These are phyloP conservation scores for Mormyrus lacerda DNA, from an alignment of 2,113 vertebrate species.

Conservation along the genomic window DNA sequence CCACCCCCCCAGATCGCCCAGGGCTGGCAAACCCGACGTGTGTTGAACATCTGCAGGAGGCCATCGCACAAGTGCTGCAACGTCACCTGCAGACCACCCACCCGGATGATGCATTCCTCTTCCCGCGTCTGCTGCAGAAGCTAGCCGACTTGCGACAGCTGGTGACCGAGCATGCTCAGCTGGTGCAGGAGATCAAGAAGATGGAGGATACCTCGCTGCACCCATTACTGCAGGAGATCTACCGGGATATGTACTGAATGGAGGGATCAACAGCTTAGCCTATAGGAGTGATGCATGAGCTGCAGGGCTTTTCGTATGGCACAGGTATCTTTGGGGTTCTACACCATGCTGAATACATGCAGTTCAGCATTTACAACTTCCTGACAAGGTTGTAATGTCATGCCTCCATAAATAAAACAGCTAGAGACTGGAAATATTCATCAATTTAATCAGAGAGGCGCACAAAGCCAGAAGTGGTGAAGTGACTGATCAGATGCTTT, in stretches of 20 bases:
- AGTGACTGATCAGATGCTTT: neutral
- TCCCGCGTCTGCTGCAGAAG: slow-evolving; percentile 92
- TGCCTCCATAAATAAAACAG: neutral
- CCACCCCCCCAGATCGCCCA: slow-evolving; percentile 74
- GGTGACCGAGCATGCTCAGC: slow-evolving; percentile 90
- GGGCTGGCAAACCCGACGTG: slow-evolving; percentile 81
- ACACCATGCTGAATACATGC: neutral
- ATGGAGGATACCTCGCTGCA: slow-evolving; percentile 90
- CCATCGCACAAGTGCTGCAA: slow-evolving; percentile 82
- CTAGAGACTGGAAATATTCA: neutral
- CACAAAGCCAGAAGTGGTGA: neutral
- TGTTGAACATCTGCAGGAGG: slow-evolving; percentile 93
- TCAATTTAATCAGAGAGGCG: neutral
- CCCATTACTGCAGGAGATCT: slow-evolving; percentile 94
- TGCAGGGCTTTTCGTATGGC: neutral
- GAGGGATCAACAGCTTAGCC: neutral
- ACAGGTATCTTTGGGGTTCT: neutral
- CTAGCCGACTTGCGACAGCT: slow-evolving; percentile 90
- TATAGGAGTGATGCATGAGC: neutral
- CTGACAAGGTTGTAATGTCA: neutral
- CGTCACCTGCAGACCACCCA: slow-evolving; percentile 86
- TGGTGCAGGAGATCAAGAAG: slow-evolving; percentile 96
- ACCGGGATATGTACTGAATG: slow-evolving; percentile 76
- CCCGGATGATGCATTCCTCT: slow-evolving; percentile 81
- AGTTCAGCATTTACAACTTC: neutral